Evolutionary conservation across 2,113 vertebrate genomes (phyloP).

Genomic region (Lophius piscatorius): DNA sequence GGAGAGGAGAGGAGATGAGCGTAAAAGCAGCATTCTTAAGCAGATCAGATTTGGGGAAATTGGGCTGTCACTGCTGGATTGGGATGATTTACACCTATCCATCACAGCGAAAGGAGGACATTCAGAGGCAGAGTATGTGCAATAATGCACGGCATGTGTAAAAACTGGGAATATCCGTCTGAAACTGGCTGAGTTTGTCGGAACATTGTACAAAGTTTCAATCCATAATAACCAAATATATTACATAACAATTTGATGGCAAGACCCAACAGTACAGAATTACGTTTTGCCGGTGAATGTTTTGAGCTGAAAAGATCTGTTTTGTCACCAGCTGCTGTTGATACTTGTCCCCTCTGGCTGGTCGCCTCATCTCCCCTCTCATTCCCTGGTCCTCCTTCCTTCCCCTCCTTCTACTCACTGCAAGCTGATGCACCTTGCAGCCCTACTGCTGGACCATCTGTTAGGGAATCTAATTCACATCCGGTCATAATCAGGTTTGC

Average conservation of each 20-base stretch:
- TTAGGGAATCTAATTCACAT: constrained; percentile 99
- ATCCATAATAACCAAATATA: neutral
- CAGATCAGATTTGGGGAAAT: constrained; percentile 99
- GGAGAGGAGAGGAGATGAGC: constrained; percentile 59
- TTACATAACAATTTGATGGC: neutral
- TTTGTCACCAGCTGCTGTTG: constrained; percentile 83
- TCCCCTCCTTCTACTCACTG: constrained; percentile 76
- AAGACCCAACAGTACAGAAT: neutral
- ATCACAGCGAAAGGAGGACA: constrained; percentile 80
- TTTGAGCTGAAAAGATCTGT: constrained; percentile 33
- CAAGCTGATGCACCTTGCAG: constrained; percentile 94
- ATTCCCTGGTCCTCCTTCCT: constrained; percentile 8
- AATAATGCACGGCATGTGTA: constrained; percentile 58
- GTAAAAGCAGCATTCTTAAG: constrained; percentile 93
- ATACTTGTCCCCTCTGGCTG: constrained; percentile 17
- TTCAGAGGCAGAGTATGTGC: constrained; percentile 43
- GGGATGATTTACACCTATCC: constrained; percentile 98
- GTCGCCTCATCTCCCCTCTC: neutral
- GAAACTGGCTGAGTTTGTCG: constrained; percentile 4
- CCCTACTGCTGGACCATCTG: constrained; percentile 94
- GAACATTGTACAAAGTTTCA: neutral
- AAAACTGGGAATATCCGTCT: constrained; percentile 35
- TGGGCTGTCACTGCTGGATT: constrained; percentile 98
- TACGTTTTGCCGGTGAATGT: constrained; percentile 11
- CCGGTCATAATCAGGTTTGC: constrained; percentile 96